Conservation (phyloP, 2,797 vertebrate genomes). For the Liasis olivaceus region DNA sequence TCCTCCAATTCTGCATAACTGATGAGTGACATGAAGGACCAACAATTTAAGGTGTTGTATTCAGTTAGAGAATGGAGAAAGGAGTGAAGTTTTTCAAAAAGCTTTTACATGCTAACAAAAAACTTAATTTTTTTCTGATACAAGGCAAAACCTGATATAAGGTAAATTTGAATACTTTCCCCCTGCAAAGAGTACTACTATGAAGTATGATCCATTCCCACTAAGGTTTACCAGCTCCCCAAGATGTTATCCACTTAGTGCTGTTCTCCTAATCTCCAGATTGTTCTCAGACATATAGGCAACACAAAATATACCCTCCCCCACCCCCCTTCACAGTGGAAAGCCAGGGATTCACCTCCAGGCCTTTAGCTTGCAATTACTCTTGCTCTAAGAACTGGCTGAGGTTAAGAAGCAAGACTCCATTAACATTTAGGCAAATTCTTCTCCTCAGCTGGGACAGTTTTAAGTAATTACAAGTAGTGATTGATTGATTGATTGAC, state of each 20-base stretch:
- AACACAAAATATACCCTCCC: neutral
- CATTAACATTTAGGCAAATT: neutral
- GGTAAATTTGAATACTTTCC: constrained; percentile 24
- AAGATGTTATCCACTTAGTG: neutral
- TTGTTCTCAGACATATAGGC: neutral
- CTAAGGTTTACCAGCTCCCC: neutral
- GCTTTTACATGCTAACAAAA: constrained; percentile 63
- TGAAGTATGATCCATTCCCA: neutral
- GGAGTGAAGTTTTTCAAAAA: constrained; percentile 22
- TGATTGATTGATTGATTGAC: neutral
- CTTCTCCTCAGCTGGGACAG: neutral
- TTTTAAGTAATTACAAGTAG: neutral
- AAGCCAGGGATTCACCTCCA: neutral
- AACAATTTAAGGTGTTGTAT: constrained; percentile 38
- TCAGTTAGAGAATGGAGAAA: constrained; percentile 4
- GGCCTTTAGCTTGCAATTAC: neutral
- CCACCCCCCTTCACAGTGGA: neutral
- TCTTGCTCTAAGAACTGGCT: neutral
- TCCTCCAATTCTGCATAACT: neutral
- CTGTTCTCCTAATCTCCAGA: neutral
- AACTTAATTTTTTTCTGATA: constrained; percentile 48
- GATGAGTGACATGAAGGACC: constrained; percentile 45
- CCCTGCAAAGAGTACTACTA: neutral
- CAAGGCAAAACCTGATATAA: neutral
- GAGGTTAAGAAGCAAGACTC: neutral